Evolutionary conservation across 2,113 vertebrate species (phyloP), one percentile per base, ranked within the genome.

Genomic region (Epinephelus lanceolatus): DNA sequence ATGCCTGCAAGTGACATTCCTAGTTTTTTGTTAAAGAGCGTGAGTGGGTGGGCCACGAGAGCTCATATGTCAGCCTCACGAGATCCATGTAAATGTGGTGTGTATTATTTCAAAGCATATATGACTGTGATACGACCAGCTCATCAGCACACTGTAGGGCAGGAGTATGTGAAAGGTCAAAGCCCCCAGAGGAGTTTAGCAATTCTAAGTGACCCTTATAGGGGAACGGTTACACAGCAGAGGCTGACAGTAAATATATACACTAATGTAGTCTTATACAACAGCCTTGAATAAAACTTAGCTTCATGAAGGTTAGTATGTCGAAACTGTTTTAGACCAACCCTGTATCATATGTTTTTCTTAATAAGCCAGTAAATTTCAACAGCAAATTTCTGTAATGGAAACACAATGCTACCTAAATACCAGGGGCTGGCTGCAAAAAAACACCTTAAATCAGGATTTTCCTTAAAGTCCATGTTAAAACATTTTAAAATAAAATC

Each of bases 1-100:
- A 63, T 62, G 85, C 71, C 88, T 66, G 80, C 47, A 53, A 81
- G 80, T 77, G 81, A 77, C 84, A 90, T 91, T 89, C 70, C 65
- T 83, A 55, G 68, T 78, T 92, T 45, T 89, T 87, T 89, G 71
- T 83, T 73, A 27, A 67, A 33, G 76, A 72, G 30, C 33, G 56
- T 57, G 85, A 77, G 83, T 93, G 90, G 81, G 88, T 90, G 81
- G 89, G 82, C 81, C 19, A 18, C 40, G 52, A 66, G 25, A 52
- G 45, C 60, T 90, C 56, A 68, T 73, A 66, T 81, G 74, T 84
- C 75, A 14, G 71, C 52, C 52, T 55, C 27, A 57, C 81, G 69
- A 6, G 83, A 79, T 78, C 62, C 69, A 76, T 76, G 69, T 73
- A 63, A 80, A 73, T 71, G 40, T 78, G 75, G 5, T 69, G 65